phyloP scores from a whole-genome alignment of 2,888 invertebrate species.

The Drosophila nigritarsus region DNA sequence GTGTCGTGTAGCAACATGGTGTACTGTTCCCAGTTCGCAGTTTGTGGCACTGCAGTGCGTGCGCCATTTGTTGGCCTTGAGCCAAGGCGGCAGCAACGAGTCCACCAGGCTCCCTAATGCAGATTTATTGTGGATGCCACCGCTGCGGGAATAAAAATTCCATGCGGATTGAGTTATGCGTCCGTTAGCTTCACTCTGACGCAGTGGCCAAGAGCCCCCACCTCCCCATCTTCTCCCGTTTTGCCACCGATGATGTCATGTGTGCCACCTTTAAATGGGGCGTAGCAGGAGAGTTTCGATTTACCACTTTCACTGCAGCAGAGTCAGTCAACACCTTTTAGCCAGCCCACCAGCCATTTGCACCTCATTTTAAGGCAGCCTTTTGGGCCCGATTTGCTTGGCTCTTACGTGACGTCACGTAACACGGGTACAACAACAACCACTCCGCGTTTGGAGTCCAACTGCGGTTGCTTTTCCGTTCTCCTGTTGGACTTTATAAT shows the following conservation, averaged over 20 bases:
- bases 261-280: constrained; percentile 17
- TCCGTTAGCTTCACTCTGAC: constrained; percentile 74
- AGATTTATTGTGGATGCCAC: constrained; percentile 78
- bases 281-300: constrained; percentile 30
- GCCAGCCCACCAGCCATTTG: constrained; percentile 44
- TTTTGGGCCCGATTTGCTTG: constrained; percentile 12
- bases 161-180: constrained; percentile 79
- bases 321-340: constrained; percentile 33
- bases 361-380: constrained; percentile 41
- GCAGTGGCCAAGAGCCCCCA: constrained; percentile 36
- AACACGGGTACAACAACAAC: constrained; percentile 16
- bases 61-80: constrained; percentile 73
- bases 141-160: constrained; percentile 79
- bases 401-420: constrained; percentile 66
- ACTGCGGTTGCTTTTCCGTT: constrained; percentile 26
- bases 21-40: constrained; percentile 12
- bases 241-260: constrained; percentile 61
- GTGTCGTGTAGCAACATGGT: constrained; percentile 13
- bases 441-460: constrained; percentile 13
- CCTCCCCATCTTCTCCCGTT: not conserved
- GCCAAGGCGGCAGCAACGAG: constrained; percentile 56
- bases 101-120: constrained; percentile 59
- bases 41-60: constrained; percentile 69
- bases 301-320: constrained; percentile 72
- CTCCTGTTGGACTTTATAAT: constrained; percentile 64